Conservation (phyloP, 2,888 invertebrate species). For the Drosophila recens region DNA sequence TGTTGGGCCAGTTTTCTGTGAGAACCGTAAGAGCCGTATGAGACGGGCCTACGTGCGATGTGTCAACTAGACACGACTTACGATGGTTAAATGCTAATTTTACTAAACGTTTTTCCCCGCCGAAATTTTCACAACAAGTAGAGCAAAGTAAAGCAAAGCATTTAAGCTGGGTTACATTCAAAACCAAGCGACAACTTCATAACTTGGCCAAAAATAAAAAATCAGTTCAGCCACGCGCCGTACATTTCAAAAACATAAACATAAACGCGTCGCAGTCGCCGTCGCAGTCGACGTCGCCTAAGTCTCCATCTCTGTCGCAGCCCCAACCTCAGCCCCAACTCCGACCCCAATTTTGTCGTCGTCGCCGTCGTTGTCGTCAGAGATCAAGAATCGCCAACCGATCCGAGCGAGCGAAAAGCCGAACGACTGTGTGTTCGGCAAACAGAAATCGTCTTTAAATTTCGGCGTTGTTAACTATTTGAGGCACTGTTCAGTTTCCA, state of each 20-base stretch:
- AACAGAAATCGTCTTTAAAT: slow-evolving; percentile 43
- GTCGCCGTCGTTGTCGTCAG: slow-evolving; percentile 23
- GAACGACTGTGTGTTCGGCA: slow-evolving; percentile 28
- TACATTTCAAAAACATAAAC: slow-evolving; percentile 29
- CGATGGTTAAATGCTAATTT: slow-evolving; percentile 28
- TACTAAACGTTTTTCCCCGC: slow-evolving; percentile 23
- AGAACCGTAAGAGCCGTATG: neutral
- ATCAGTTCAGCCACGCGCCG: slow-evolving; percentile 60
- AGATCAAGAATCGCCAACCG: slow-evolving; percentile 58
- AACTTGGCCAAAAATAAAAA: slow-evolving; percentile 13
- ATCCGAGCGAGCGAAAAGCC: slow-evolving; percentile 26
- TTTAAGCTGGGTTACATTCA: slow-evolving; percentile 14
- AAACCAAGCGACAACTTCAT: slow-evolving; percentile 4
- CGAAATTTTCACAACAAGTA: slow-evolving; percentile 3
- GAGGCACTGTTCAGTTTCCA: slow-evolving; percentile 81
- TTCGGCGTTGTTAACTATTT: slow-evolving; percentile 74
- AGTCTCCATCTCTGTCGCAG: neutral
- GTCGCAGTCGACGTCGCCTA: neutral
- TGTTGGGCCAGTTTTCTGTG: slow-evolving; percentile 31
- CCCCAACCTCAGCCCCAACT: slow-evolving; percentile 4
- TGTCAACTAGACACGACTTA: slow-evolving; percentile 17
- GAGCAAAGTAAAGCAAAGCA: neutral
- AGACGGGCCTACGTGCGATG: slow-evolving; percentile 55
- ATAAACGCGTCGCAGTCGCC: slow-evolving; percentile 19
- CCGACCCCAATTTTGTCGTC: neutral